Evolutionary conservation across 2,113 vertebrate species (phyloP).

Genomic region (Hydropotes inermis): DNA sequence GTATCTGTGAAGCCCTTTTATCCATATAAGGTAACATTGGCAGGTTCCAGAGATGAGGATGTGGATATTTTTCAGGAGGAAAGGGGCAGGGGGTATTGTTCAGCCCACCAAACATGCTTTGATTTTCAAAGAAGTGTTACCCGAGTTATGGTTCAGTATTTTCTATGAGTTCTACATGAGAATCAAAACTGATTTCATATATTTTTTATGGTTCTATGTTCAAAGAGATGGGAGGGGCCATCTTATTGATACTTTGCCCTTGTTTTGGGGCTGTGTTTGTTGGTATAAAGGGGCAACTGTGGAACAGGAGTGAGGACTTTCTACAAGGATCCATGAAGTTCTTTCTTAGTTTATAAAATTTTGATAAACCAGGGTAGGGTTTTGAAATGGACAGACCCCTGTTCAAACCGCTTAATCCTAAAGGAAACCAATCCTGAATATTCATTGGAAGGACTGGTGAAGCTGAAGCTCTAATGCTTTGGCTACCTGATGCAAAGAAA

Average conservation of each 20-base stretch:
- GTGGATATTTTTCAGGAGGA: accelerated
- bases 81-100: accelerated
- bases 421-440: not conserved
- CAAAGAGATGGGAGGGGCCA: not conserved
- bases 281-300: not conserved
- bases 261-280: not conserved
- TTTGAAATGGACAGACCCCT: not conserved
- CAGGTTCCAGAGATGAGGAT: not conserved
- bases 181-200: not conserved
- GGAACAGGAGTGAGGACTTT: not conserved
- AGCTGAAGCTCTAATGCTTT: not conserved
- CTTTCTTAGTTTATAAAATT: not conserved
- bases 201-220: not conserved
- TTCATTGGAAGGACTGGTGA: not conserved
- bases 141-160: not conserved
- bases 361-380: not conserved
- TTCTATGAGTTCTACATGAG: not conserved
- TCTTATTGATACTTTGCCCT: not conserved
- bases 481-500: not conserved
- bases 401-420: not conserved
- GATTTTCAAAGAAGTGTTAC: not conserved
- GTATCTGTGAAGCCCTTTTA: not conserved
- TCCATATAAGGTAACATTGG: not conserved
- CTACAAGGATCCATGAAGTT: not conserved
- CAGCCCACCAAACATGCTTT: not conserved